Evolutionary conservation across 2,797 vertebrate species (phyloP).

Genomic region (Myiotriccus ornatus): DNA sequence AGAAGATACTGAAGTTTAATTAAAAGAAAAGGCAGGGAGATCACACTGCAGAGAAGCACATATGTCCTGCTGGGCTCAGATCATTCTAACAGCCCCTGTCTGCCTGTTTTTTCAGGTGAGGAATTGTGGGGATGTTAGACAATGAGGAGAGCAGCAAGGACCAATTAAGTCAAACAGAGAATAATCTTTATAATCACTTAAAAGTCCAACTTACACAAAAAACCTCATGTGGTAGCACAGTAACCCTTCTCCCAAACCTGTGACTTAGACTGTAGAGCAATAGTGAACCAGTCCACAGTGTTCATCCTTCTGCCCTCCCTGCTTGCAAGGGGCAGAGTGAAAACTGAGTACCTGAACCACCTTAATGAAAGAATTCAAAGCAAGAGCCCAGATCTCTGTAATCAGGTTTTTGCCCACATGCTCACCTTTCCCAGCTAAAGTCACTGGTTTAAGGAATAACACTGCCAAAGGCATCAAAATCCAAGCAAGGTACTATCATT

Average conservation of each 20-base stretch:
- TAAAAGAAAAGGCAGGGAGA: neutral
- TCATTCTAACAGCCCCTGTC: neutral
- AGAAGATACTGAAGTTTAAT: neutral
- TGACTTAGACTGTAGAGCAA: neutral
- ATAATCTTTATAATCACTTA: neutral
- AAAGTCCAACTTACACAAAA: neutral
- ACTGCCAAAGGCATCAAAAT: neutral
- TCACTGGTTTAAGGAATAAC: constrained; percentile 13
- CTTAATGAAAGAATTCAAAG: neutral
- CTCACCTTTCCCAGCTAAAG: constrained; percentile 41
- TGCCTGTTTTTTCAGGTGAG: neutral
- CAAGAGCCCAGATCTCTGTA: neutral
- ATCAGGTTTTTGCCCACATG: neutral
- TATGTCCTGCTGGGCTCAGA: neutral
- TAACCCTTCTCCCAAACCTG: neutral
- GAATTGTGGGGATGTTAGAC: neutral
- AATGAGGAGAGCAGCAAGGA: neutral
- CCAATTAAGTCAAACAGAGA: neutral
- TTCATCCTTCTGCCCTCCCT: neutral
- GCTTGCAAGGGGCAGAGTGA: neutral
- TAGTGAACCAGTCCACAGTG: neutral
- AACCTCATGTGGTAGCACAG: neutral
- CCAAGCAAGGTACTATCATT: neutral
- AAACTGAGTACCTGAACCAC: neutral
- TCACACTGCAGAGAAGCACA: neutral